Evolutionary conservation across 2,888 invertebrate species (phyloP).

Genomic region (Fragum sueziense): DNA sequence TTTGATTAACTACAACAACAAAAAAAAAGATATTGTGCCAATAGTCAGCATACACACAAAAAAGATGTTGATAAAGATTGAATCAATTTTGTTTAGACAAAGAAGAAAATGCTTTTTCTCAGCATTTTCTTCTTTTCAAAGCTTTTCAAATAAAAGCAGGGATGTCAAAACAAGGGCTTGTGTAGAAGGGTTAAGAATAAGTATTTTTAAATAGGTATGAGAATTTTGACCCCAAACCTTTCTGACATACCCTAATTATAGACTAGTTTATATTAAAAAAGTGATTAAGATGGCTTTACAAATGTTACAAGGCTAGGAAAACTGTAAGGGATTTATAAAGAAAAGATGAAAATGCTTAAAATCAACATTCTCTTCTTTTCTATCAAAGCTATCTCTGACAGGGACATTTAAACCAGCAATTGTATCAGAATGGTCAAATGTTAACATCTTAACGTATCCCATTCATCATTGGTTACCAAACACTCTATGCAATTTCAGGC

Average conservation of each 20-base stretch:
- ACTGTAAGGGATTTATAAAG: no score
- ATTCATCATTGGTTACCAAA: no score
- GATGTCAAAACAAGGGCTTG: neutral
- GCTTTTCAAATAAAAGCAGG: no score
- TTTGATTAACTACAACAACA: neutral
- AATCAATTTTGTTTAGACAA: neutral
- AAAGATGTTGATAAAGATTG: neutral
- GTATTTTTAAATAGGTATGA: neutral
- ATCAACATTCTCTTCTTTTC: neutral
- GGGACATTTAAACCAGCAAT: neutral
- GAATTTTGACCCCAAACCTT: neutral
- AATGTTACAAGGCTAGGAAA: no score
- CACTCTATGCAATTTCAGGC: no score
- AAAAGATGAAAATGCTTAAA: neutral
- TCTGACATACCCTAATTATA: neutral
- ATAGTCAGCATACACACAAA: neutral
- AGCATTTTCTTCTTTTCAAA: no score
- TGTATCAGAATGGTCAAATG: neutral
- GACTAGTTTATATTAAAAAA: neutral
- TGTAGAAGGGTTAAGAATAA: neutral
- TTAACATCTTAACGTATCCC: no score
- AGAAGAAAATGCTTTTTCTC: no score
- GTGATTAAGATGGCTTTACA: neutral
- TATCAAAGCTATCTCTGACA: neutral
- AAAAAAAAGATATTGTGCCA: neutral